Evolutionary conservation across 2,113 vertebrate genomes (phyloP).

Genomic region (Melospiza melodia): DNA sequence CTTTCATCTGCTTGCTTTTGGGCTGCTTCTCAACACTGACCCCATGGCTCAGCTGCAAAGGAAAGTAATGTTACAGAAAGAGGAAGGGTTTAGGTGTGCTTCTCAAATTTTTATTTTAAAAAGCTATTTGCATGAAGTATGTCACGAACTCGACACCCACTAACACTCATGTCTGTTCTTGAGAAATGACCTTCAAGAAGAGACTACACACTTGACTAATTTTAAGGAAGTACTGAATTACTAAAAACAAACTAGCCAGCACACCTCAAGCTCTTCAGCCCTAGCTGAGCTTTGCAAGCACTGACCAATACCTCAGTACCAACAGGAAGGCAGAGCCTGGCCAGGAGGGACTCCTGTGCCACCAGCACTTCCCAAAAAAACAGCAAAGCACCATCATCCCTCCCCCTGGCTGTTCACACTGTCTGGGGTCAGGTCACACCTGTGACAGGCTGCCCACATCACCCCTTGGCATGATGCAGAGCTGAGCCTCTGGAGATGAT

Average conservation of each 20-base stretch:
- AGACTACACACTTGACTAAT: slow-evolving; percentile 40
- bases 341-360: background rate
- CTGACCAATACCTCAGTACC: background rate
- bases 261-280: background rate
- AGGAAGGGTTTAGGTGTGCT: background rate
- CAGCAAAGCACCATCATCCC: background rate
- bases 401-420: background rate
- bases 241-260: slow-evolving; percentile 6
- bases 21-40: background rate
- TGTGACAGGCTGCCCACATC: background rate
- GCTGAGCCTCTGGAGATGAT: background rate
- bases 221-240: slow-evolving; percentile 72
- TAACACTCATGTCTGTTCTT: background rate
- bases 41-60: background rate
- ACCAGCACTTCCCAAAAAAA: background rate
- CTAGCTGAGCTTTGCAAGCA: background rate
- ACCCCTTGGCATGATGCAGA: background rate
- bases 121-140: slow-evolving; percentile 63
- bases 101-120: slow-evolving; percentile 59
- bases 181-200: slow-evolving; percentile 40
- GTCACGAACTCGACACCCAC: slow-evolving; percentile 30
- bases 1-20: background rate
- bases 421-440: background rate
- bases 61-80: background rate
- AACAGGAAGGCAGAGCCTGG: background rate